These are phyloP conservation scores for Rhingia campestris DNA, from an alignment of 2,888 invertebrate genomes.

Conservation along the genomic window DNA sequence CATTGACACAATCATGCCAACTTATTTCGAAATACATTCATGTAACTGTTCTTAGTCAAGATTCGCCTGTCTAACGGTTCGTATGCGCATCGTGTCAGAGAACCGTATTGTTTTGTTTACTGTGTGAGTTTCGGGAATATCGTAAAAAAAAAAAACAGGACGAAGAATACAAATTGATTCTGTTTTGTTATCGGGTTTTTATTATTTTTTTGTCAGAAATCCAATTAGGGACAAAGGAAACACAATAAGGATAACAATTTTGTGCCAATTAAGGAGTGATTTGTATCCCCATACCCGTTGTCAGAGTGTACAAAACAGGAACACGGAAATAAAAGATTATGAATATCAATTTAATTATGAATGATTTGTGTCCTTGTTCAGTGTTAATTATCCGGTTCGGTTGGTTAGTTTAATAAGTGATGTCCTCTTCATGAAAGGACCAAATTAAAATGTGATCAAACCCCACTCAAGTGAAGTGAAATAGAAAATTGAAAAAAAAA, in stretches of 20 bases:
- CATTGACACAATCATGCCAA: slow-evolving; percentile 51
- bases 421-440: slow-evolving; percentile 6
- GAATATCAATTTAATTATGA: slow-evolving; percentile 71
- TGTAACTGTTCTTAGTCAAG: slow-evolving; percentile 79
- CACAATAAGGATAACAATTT: neutral
- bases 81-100: slow-evolving; percentile 76
- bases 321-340: slow-evolving; percentile 37
- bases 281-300: slow-evolving; percentile 1
- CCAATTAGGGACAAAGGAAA: neutral
- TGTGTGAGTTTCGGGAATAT: slow-evolving; percentile 23
- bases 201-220: neutral
- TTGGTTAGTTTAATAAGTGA: slow-evolving; percentile 23
- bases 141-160: neutral
- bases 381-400: slow-evolving; percentile 18
- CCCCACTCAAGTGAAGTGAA: slow-evolving; percentile 33
- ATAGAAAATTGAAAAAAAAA: neutral
- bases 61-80: slow-evolving; percentile 79
- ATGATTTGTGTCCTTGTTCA: slow-evolving; percentile 60
- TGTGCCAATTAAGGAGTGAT: neutral
- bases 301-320: slow-evolving; percentile 16
- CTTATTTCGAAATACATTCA: slow-evolving; percentile 65
- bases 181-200: neutral
- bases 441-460: slow-evolving; percentile 30
- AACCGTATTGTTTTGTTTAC: slow-evolving; percentile 17
- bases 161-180: neutral